Base-by-base conservation (phyloP, 2,113 vertebrate genomes). In the Anhinga rufa region DNA sequence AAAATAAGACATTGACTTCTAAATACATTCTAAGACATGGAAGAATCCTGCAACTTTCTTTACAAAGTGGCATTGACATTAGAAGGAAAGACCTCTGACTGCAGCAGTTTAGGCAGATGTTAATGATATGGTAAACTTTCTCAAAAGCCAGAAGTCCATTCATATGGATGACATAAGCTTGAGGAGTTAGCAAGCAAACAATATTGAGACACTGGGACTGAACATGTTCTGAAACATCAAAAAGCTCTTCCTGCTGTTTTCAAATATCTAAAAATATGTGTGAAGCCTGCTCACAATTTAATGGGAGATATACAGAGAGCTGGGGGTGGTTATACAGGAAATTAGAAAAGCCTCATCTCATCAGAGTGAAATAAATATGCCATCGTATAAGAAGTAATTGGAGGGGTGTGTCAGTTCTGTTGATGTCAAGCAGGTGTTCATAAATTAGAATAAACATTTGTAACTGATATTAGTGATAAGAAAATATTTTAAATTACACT, bases 281-380 rank as follows among this genome's bases (percentile, higher is more conserved):
- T 94, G 95, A 98, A 95, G 97, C 94, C 98, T 98, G 98, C 92
- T 97, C 97, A 97, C 96, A 97, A 98, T 98, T 98, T 98, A 96
- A 96, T 97, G 93, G 92, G 95, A 98, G 97, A 97, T 98, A 95
- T 68, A 88, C 72, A 94, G 93, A 97, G 96, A 96, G 82, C 91
- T 95, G 87, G 96, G 97, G 93, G 92, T 97, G 93, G 96, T 93
- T 97, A 84, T 90, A 96, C 97, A 98, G 97, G 98, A 98, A 98
- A 98, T 98, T 97, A 97, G 97, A 98, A 98, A 98, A 97, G 87
- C 92, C 82, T 95, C 93, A 91, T 96, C 92, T 95, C 90, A 90
- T 96, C 86, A 57, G 68, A 95, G 72, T 97, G 93, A 97, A 97
- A 97, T 96, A 97, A 98, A 98, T 96, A 97, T 97, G 96, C 95